Percentiles rank a stretch among this genome's conserved stretches.
Evolutionary conservation across 2,113 vertebrate genomes (phyloP).

Genomic region (Petroica traversi): DNA sequence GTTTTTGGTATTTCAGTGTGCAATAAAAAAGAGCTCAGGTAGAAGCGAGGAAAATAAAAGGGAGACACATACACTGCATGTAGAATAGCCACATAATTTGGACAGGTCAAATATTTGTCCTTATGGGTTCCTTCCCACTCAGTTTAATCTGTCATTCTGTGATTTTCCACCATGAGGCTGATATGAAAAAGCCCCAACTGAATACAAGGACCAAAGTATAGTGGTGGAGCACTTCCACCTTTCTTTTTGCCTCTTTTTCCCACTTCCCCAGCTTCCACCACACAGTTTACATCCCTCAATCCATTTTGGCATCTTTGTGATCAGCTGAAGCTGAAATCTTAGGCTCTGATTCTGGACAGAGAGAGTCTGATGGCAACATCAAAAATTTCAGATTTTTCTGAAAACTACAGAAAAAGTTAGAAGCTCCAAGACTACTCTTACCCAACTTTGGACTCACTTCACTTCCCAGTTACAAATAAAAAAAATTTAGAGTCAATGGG

Average conservation of each 20-base stretch:
- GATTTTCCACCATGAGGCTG: background rate
- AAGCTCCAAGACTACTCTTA: background rate
- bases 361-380: background rate
- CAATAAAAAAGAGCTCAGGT: background rate
- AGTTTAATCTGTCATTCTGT: background rate
- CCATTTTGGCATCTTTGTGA: background rate
- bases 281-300: background rate
- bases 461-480: background rate
- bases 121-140: background rate
- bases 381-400: background rate
- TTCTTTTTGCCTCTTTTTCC: background rate
- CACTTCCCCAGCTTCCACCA: accelerated
- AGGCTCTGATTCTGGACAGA: background rate
- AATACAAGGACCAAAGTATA: background rate
- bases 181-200: accelerated
- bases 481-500: background rate
- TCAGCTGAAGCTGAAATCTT: background rate
- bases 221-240: background rate
- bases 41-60: background rate
- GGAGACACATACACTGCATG: accelerated
- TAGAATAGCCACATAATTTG: background rate
- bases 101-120: background rate
- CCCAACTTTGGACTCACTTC: background rate
- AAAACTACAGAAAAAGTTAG: background rate
- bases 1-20: background rate